Evolutionary conservation across 1,140 invertebrate species (phyloP).

Genomic region (Zaprionus ghesquierei): DNA sequence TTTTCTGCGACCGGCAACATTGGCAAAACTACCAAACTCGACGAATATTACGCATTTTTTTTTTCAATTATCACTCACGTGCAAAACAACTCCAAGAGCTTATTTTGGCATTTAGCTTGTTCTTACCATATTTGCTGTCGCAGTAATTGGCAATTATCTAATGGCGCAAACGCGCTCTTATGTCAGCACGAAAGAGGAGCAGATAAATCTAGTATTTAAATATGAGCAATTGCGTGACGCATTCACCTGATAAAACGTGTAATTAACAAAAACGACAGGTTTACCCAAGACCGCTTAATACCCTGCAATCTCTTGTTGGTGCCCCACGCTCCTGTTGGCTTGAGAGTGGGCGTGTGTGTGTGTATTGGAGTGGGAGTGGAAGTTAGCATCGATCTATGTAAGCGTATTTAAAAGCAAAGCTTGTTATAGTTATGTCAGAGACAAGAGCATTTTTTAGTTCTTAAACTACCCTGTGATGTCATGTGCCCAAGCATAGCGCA

Average conservation of each 20-base stretch:
- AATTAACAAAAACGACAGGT: conserved; percentile 34
- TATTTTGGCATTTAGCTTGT: conserved; percentile 13
- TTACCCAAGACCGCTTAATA: not conserved
- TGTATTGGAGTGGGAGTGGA: conserved; percentile 45
- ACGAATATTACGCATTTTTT: conserved; percentile 26
- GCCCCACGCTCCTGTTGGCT: not conserved
- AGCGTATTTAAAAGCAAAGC: not conserved
- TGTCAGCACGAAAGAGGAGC: conserved; percentile 13
- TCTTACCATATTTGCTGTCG: conserved; percentile 26
- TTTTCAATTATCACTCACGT: conserved; percentile 38
- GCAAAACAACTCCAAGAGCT: conserved; percentile 37
- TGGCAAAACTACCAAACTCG: conserved; percentile 34
- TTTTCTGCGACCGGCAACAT: not conserved
- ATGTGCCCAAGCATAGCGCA: not conserved
- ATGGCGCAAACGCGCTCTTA: conserved; percentile 28
- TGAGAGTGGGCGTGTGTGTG: not conserved
- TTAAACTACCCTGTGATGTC: conserved; percentile 8
- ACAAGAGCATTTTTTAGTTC: not conserved
- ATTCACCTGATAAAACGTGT: conserved; percentile 41
- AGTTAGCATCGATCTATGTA: not conserved
- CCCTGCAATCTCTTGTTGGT: not conserved
- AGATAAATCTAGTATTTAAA: conserved; percentile 35
- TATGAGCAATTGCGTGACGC: conserved; percentile 13
- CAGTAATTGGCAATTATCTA: conserved; percentile 39
- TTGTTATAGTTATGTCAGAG: not conserved